Evolutionary conservation across 2,113 vertebrate genomes (phyloP), one percentile per base, ranked within the genome.

Genomic region (Sinocyclocheilus grahami): DNA sequence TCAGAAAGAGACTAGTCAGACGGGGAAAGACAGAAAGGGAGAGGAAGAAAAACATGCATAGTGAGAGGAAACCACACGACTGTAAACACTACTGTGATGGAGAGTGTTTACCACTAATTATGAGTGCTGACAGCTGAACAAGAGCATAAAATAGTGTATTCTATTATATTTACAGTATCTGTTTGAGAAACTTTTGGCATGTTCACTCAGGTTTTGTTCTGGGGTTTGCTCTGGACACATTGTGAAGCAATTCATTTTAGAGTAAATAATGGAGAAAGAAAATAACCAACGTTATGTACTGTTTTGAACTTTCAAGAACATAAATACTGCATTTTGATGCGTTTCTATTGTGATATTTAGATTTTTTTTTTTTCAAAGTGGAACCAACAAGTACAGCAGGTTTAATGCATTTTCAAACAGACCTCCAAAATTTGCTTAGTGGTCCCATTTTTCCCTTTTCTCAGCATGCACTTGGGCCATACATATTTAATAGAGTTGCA

Each of bases 101-200:
- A 48, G 42, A 27, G n/a, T 30, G 79, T 65, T 65, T 67, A 81
- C 13, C 14, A 67, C 12, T 65, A 81, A 65, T 81, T 67, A 63
- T 39, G 63, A 20, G 60, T 18, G 42, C 60, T 46, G 60, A 48
- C 1, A 48, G 4, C n/a, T 48, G 14, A 27, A 81, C 39, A 20
- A 81, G 4, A 63, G 12, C 20, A 63, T 24, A 63, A 3, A 63
- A 24, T 46, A 63, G 22, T n/a, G 37, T 18, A 46, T 63, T 2
- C 11, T 62, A 16, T 79, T 39, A 33, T n/a, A n/a, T 16, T 77
- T 24, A n/a, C 18, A 33, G 24, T 20, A 33, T 48, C 18, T 78
- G 13, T 8, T 78, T 53, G 20, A 42, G 20, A n/a, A 22, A 74
- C 20, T 3, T 22, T 74, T 74, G 37, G 10, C 10, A 74, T 74